Conservation (phyloP, 2,797 vertebrate species). For the Manis crassicaudata region DNA sequence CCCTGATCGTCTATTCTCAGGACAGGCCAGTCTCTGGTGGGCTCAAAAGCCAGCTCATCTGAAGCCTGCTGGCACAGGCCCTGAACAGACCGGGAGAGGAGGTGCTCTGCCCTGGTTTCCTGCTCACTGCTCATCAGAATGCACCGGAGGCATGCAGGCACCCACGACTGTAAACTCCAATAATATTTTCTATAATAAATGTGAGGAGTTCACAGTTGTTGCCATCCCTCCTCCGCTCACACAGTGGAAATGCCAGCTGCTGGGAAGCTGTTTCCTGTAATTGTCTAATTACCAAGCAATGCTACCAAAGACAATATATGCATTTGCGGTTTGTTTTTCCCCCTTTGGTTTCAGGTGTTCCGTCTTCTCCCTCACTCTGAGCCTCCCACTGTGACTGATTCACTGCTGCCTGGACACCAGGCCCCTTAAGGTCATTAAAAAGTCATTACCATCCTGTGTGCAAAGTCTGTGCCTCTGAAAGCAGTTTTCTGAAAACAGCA, state of each 20-base stretch:
- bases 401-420: conserved; percentile 68
- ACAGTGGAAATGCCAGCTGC: conserved; percentile 65
- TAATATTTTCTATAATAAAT: neutral
- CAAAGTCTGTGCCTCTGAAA: conserved; percentile 62
- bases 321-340: conserved; percentile 59
- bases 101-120: neutral
- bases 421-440: conserved; percentile 78
- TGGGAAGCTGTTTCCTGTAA: conserved; percentile 68
- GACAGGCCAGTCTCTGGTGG: neutral
- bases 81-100: neutral
- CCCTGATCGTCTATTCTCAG: neutral
- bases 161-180: neutral
- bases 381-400: conserved; percentile 64
- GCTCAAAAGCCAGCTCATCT: neutral
- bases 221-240: conserved; percentile 12
- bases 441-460: conserved; percentile 70
- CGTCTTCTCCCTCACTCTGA: conserved; percentile 50
- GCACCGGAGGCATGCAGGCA: neutral
- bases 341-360: conserved; percentile 70
- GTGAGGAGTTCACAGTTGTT: neutral
- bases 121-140: neutral
- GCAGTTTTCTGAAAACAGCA: conserved; percentile 67
- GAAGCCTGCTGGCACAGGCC: neutral
- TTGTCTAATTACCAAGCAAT: conserved; percentile 75
- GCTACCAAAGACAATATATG: conserved; percentile 69